Evolutionary conservation across 1,140 invertebrate species (phyloP), one percentile per base, ranked within the genome.

Genomic region (Ceratina australensis): DNA sequence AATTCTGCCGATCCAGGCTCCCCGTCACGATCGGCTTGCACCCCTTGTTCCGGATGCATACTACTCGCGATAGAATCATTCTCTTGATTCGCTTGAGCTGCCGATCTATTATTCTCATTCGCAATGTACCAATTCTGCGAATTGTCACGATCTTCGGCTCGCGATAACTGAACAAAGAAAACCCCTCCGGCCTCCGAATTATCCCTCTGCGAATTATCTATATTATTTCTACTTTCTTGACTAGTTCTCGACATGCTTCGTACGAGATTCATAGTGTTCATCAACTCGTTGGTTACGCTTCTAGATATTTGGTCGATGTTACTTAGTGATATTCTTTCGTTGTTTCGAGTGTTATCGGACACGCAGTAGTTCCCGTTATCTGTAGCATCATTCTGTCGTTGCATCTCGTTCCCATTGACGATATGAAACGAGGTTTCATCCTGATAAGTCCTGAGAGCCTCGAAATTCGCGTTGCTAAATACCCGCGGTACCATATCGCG

Each of bases 211-310:
- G 76, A 77, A 61, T 67, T 77, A 13, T 77, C 74, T n/a, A n/a
- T 8, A 7, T 77, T 77, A 50, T 71, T 77, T 42, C 74, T 77
- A 15, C 74, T 77, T 3, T 86, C 81, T 18, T 83, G 75, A 57
- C 68, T 80, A 18, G 68, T 72, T 10, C 80, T 67, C 2, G 80
- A 81, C 42, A 78, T 52, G 47, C 83, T 86, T 28, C 87, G 78
- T 3, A 75, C 86, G 0, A 75, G 81, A 61, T 89, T 89, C 28
- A 87, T 85, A 18, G 86, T 78, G 33, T 89, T 90, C 82, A 84
- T 87, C 3, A 79, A 7, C 18, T 89, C 87, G 24, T 88, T 89
- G n/a, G 42, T 12, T 28, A 28, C 10, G 13, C 50, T 72, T 1
- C 63, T 65, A 15, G 69, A 57, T 8, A 60, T 18, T 8, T 84